phyloP scores from a whole-genome alignment of 2,888 invertebrate species.

The Sesamia inferens region DNA sequence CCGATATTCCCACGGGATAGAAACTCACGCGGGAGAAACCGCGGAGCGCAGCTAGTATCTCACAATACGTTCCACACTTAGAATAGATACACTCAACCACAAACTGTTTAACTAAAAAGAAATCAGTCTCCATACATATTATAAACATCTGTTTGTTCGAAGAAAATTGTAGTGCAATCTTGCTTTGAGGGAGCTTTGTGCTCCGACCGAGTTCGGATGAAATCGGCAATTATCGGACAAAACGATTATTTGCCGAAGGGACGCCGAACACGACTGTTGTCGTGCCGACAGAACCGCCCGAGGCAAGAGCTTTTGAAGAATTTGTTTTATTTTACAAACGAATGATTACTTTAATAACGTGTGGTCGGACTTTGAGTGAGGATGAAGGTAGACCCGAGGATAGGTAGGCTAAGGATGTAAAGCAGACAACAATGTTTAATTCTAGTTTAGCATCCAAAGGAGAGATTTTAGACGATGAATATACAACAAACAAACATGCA shows the following conservation, averaged over 20 bases:
- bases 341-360: constrained; percentile 60
- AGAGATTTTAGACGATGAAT: constrained; percentile 20
- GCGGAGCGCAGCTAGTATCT: too few relatives aligned
- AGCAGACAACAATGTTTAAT: constrained; percentile 22
- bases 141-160: constrained; percentile 69
- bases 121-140: constrained; percentile 49
- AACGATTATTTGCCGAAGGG: constrained; percentile 74
- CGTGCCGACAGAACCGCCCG: constrained; percentile 64
- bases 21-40: too few relatives aligned
- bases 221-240: constrained; percentile 77
- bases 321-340: constrained; percentile 61
- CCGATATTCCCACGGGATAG: too few relatives aligned
- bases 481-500: constrained; percentile 12
- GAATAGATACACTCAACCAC: constrained; percentile 40
- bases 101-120: constrained; percentile 69
- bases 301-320: constrained; percentile 54
- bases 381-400: constrained; percentile 46
- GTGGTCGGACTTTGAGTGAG: constrained; percentile 33
- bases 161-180: constrained; percentile 82
- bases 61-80: constrained; percentile 43
- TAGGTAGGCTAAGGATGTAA: constrained; percentile 26
- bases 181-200: constrained; percentile 68
- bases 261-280: constrained; percentile 64
- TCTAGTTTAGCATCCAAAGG: constrained; percentile 18
- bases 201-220: constrained; percentile 66